A percentile compares a stretch with the other conserved stretches of the same genome.
Conservation (phyloP, 2,797 vertebrate genomes). For the Lycodopsis pacificus region DNA sequence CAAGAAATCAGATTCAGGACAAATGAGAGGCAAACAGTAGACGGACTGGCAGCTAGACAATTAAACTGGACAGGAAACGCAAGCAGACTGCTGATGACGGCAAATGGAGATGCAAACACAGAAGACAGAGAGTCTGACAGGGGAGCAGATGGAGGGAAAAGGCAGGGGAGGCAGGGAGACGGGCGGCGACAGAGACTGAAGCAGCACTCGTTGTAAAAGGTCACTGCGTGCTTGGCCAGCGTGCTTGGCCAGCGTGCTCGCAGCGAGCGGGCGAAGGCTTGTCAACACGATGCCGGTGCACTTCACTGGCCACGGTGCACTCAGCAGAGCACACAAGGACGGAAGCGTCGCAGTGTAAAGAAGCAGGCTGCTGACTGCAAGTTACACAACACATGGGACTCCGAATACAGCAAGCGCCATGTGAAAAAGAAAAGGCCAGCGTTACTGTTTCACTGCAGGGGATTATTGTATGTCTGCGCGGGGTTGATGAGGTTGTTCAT, state of each 20-base stretch:
- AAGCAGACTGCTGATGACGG: not conserved
- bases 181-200: slow-evolving; percentile 29
- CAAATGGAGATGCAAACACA: slow-evolving; percentile 3
- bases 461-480: not conserved
- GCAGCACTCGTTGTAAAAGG: slow-evolving; percentile 63
- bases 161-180: slow-evolving; percentile 12
- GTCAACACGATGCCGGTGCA: slow-evolving; percentile 67
- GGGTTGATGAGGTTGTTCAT: slow-evolving; percentile 1
- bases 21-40: too few species aligned
- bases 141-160: slow-evolving; percentile 46
- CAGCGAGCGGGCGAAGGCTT: slow-evolving; percentile 53
- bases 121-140: slow-evolving; percentile 3
- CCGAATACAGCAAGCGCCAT: not conserved
- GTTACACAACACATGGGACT: not conserved
- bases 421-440: not conserved
- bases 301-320: slow-evolving; percentile 47
- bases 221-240: slow-evolving; percentile 65
- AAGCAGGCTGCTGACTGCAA: not conserved
- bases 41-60: not conserved
- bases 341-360: slow-evolving; percentile 7
- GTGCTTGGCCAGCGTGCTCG: slow-evolving; percentile 59
- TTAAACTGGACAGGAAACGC: not conserved
- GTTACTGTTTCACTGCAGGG: not conserved
- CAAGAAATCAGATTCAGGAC: too few species aligned
- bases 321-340: slow-evolving; percentile 35